Conservation (phyloP, 2,113 vertebrate species). For the Calidris pugnax region DNA sequence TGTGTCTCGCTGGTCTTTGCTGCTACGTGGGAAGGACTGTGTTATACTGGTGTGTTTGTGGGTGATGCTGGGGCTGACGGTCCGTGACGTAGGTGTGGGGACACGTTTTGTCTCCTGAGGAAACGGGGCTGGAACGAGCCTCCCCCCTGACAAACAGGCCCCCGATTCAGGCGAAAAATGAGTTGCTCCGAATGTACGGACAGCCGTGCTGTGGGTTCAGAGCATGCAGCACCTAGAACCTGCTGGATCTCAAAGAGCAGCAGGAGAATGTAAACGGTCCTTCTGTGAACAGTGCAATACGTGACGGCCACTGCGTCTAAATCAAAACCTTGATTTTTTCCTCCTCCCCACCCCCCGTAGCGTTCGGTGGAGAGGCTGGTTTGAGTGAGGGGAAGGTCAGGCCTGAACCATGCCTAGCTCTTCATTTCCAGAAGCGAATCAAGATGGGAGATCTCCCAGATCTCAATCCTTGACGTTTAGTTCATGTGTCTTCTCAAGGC, state of each 20-base stretch:
- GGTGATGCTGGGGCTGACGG: not conserved
- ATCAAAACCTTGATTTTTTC: not conserved
- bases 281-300: slow-evolving; percentile 12
- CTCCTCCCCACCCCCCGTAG: accelerated
- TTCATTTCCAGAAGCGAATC: not conserved
- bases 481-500: not conserved
- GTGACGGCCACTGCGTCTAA: not conserved
- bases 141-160: not conserved
- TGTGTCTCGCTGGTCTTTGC: slow-evolving; percentile 54
- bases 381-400: not conserved
- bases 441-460: not conserved
- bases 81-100: accelerated
- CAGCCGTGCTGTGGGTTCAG: not conserved
- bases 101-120: not conserved
- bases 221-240: not conserved
- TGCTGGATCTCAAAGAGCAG: not conserved
- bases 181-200: not conserved
- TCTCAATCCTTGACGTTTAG: not conserved
- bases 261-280: not conserved
- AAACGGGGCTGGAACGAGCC: not conserved
- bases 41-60: not conserved
- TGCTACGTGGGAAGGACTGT: slow-evolving; percentile 10
- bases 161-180: accelerated
- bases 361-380: not conserved
- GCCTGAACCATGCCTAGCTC: not conserved